These are phyloP conservation scores for Polypterus senegalus DNA, from an alignment of 2,113 vertebrate genomes.

Conservation along the genomic window DNA sequence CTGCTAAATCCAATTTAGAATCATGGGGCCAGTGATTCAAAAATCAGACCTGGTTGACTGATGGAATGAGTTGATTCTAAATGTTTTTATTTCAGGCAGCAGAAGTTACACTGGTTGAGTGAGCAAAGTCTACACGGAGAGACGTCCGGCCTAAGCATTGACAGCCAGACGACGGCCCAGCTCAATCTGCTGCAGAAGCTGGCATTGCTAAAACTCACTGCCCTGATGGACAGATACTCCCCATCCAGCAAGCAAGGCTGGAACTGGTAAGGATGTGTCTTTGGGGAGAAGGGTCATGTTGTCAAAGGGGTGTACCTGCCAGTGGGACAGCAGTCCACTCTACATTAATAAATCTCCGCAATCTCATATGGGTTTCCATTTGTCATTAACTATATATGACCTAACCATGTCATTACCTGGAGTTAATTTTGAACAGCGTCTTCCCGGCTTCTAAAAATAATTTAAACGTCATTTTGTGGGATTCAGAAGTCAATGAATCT, in stretches of 20 bases:
- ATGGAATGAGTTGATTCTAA: neutral
- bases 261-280: constrained; percentile 74
- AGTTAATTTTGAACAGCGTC: too few relatives aligned
- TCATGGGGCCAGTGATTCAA: neutral
- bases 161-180: constrained; percentile 47
- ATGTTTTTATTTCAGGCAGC: constrained; percentile 31
- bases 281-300: too few relatives aligned
- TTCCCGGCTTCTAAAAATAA: too few relatives aligned
- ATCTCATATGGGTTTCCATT: too few relatives aligned
- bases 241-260: constrained; percentile 75
- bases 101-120: constrained; percentile 39
- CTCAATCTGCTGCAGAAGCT: constrained; percentile 62
- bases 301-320: too few relatives aligned
- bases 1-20: too few relatives aligned
- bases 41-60: neutral
- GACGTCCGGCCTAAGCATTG: constrained; percentile 29
- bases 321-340: too few relatives aligned
- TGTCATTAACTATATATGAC: too few relatives aligned
- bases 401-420: too few relatives aligned
- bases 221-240: constrained; percentile 74
- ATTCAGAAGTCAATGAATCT: too few relatives aligned
- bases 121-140: constrained; percentile 37
- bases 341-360: too few relatives aligned
- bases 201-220: constrained; percentile 63
- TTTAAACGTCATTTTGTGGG: too few relatives aligned